Base-by-base conservation (phyloP, 2,888 invertebrate genomes). In the Petrophora chlorosata region DNA sequence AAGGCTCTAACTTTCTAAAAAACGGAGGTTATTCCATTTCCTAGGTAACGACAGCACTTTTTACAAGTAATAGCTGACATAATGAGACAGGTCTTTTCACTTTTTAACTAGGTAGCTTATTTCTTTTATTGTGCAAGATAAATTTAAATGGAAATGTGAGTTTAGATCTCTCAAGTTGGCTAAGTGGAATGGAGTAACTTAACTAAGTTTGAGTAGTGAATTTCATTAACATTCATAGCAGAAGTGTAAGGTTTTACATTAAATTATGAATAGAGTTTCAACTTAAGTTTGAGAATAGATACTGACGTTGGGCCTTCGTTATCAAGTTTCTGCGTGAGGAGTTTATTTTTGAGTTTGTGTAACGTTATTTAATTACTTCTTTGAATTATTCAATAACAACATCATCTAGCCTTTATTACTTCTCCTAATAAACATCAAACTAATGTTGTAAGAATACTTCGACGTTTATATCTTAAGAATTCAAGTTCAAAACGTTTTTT, bases 1-100 rank as follows among this genome's bases (percentile, higher is more conserved):
- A 52, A 48, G 32, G 30, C 35, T 12, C 46, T 45, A 48, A 56
- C 54, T 55, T 55, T 56, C 44, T 40, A 50, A 50, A 30, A 36
- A 53, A 39, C 32, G 44, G 34, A 56, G 56, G 44, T 47, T 15
- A 13, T 30, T 22, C 9, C 19, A 12, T 22, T 35, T 33, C n/a
- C 8, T 22, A 28, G 15, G 22, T 34, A 34, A 34, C n/a, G 22
- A 22, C n/a, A n/a, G 5, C 23, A 23, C 34, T 23, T 14, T 34
- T 22, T 16, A 4, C 14, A 34, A 34, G 34, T 40, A 12, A 15
- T 15, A 34, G 40, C 12, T 13, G 17, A 12, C 5, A 40, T 38
- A 9, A 26, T n/a, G 3, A 12, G 8, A 17, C 1, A 22, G n/a
- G 3, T 29, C 13, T 29, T 22, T 28, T 10, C n/a, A 12, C 23